Percentiles rank a stretch among this genome's conserved stretches.
These are phyloP conservation scores for Protobothrops flavoviridis DNA, from an alignment of 2,113 vertebrate genomes.

Conservation along the genomic window DNA sequence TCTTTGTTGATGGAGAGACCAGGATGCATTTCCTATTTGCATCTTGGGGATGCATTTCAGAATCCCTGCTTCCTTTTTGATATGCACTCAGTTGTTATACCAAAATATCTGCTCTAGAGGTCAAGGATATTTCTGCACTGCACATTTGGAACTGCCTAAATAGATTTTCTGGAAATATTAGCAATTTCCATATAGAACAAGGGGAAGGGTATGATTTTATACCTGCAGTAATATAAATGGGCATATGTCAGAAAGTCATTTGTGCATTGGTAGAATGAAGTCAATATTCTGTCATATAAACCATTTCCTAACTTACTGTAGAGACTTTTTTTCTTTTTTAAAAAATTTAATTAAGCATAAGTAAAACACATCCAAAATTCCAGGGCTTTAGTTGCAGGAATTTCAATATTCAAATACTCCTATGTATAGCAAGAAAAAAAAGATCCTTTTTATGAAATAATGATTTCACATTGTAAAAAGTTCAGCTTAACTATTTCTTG, in stretches of 20 bases:
- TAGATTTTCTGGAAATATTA: neutral
- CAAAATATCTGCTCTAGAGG: slow-evolving; percentile 50
- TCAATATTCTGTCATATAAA: neutral
- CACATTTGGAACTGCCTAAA: neutral
- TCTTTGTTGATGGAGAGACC: slow-evolving; percentile 52
- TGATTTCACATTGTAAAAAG: neutral
- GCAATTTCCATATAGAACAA: slow-evolving; percentile 3
- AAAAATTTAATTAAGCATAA: neutral
- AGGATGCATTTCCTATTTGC: slow-evolving; percentile 68
- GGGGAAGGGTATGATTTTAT: neutral
- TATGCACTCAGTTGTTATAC: slow-evolving; percentile 44
- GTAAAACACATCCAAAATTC: neutral
- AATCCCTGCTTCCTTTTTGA: slow-evolving; percentile 52
- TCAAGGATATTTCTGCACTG: slow-evolving; percentile 31
- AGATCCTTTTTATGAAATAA: neutral
- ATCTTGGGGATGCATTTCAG: slow-evolving; percentile 57
- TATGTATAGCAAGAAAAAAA: neutral
- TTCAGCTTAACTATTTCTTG: neutral
- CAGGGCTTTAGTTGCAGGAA: neutral
- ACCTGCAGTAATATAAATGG: neutral
- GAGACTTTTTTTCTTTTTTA: neutral
- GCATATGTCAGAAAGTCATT: neutral
- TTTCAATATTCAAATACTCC: neutral
- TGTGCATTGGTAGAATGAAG: neutral
- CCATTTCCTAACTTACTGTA: neutral